Evolutionary conservation across 2,797 vertebrate genomes (phyloP), one percentile per base, ranked within the genome.

Genomic region (Enteromius afrohamiltoni): DNA sequence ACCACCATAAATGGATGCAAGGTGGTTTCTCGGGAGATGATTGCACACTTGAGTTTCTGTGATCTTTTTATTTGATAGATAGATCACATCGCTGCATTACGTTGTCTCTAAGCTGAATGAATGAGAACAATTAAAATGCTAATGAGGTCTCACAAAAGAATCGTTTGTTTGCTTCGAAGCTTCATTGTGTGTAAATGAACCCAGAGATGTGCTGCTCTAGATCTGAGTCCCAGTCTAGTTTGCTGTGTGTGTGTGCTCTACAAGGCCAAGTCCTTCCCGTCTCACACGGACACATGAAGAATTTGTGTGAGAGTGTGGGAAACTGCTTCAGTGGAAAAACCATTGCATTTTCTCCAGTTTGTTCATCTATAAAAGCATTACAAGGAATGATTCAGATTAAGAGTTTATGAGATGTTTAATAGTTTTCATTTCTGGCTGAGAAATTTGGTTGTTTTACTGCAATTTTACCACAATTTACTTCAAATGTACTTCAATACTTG

Each of bases 261-360:
- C 45, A 79, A 67, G 78, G 65, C 78, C 78, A 69, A 55, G 65
- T 58, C 51, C 14, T 55, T 80, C 14, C 37, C 8, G 31, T 76
- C 14, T 79, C 49, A 42, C 78, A 69, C 49, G 1, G 7, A 26
- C 34, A 29, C 65, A 42, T 79, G 34, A 79, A 42, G 78, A 69
- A 69, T 79, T 34, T 26, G 17, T n/a, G 26, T 69, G 21, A 17
- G 45, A 68, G 29, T 53, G 77, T 69, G 64, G 29, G 49, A 69
- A 69, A 69, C 4, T 13, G 45, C 49, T 21, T 31, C 47, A 21
- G 14, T 67, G 62, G 0, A 14, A 10, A 68, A 49, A 51, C 45
- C 19, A 17, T 62, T 53, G 17, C 45, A 34, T 37, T 19, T 55
- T 8, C 19, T 79, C 4, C 29, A 37, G 19, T 4, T 1, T 17